Conservation (phyloP, 1,140 invertebrate species). For the Meloidogyne floridensis region DNA sequence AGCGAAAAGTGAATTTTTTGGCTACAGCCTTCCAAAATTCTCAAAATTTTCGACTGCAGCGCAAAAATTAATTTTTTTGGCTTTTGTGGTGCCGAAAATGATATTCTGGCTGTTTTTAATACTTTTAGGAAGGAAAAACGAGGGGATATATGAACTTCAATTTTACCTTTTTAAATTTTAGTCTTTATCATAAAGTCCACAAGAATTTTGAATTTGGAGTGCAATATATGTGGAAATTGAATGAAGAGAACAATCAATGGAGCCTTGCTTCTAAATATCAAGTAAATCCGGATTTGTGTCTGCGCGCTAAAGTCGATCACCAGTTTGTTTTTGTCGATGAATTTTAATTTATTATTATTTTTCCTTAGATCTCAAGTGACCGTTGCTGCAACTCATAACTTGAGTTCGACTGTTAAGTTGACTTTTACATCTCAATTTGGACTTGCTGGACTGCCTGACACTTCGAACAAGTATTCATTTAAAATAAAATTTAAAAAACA, state of each 20-base stretch:
- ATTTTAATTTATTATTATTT: neutral
- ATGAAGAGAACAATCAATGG: constrained; percentile 49
- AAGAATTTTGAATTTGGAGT: constrained; percentile 61
- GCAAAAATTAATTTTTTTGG: too few species aligned
- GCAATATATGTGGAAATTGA: constrained; percentile 58
- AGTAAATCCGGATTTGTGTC: constrained; percentile 50
- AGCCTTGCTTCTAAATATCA: constrained; percentile 60
- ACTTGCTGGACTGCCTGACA: constrained; percentile 29
- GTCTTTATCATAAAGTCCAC: constrained; percentile 59
- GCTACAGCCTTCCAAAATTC: too few species aligned
- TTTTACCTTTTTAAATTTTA: neutral
- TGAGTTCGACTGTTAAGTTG: constrained; percentile 35
- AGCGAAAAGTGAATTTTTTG: too few species aligned
- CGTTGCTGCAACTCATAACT: constrained; percentile 36
- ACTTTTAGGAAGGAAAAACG: too few species aligned
- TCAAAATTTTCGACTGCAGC: too few species aligned
- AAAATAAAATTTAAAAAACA: neutral
- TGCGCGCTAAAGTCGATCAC: constrained; percentile 65
- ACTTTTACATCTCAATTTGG: constrained; percentile 52
- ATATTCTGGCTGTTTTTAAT: too few species aligned
- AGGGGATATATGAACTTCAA: too few species aligned
- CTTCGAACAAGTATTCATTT: constrained; percentile 39
- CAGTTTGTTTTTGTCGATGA: constrained; percentile 22
- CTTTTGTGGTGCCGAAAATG: too few species aligned
- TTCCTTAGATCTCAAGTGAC: constrained; percentile 17